Evolutionary conservation across 2,113 vertebrate genomes (phyloP).

Genomic region (Ptilonorhynchus violaceus): DNA sequence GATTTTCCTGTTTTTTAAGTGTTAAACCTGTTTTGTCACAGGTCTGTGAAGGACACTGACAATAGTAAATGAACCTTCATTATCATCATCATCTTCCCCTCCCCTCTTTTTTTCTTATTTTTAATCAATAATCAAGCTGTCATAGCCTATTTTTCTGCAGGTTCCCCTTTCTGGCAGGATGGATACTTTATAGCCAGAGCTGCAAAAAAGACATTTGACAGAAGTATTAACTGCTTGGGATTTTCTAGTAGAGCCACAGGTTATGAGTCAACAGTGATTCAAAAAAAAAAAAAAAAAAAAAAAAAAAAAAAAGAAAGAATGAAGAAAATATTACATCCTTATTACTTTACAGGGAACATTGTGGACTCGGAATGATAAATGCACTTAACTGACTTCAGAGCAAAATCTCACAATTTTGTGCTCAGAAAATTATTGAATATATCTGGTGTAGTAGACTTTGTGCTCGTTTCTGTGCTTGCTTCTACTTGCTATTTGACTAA

Average conservation of each 20-base stretch:
- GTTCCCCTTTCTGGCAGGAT: not conserved
- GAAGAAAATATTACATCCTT: not conserved
- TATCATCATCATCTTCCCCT: not conserved
- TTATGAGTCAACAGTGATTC: not conserved
- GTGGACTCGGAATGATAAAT: not conserved
- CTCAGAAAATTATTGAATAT: not conserved
- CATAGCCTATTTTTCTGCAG: not conserved
- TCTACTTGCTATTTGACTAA: not conserved
- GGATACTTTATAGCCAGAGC: not conserved
- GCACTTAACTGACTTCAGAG: not conserved
- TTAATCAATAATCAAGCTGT: not conserved
- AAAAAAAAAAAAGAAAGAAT: not conserved
- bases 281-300: not conserved
- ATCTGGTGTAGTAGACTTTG: not conserved
- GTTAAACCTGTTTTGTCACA: conserved; percentile 17
- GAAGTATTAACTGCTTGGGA: not conserved
- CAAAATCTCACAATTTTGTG: not conserved
- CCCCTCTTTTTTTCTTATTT: not conserved
- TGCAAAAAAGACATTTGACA: not conserved
- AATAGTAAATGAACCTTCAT: not conserved
- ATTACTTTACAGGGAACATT: not conserved
- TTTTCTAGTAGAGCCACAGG: not conserved
- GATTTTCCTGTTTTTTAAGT: not conserved
- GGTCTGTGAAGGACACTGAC: not conserved
- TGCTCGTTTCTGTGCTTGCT: not conserved